Evolutionary conservation across 2,113 vertebrate species (phyloP), one percentile per base, ranked within the genome.

Genomic region (Mustela lutreola): DNA sequence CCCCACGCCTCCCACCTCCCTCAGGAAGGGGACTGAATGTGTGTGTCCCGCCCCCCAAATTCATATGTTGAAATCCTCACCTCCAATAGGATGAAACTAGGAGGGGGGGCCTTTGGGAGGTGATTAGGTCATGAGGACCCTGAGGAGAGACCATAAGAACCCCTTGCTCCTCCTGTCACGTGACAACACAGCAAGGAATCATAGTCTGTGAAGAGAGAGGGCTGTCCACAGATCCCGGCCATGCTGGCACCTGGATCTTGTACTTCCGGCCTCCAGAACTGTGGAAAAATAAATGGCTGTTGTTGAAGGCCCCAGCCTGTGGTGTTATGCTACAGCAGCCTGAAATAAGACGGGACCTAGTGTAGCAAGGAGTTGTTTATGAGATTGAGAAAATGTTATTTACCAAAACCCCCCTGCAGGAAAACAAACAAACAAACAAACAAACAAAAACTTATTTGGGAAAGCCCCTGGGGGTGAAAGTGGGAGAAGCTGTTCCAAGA

Each of bases 211-310:
- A 36, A 6, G 31, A 53, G 45, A n/a, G 62, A 71, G 6, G 11
- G 71, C 1, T 11, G 39, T 48, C 11, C 10, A 21, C 11, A 0
- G 39, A 65, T 7, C 36, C 5, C 1, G 4, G 10, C 48, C 2
- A 0, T 33, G 39, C 36, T 6, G 88, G n/a, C 1, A 0, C 36
- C 33, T 31, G 19, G 67, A 36, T 18, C 22, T 31, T 9, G 4
- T 50, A 70, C 39, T n/a, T 45, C 50, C 11, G 67, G 60, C 16
- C 80, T 85, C 71, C 62, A 67, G 60, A 58, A 31, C 71, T 28
- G 67, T 65, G 81, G 65, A 81, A n/a, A 70, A 36, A 48, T 48
- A 6, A 33, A 4, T 4, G 24, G 36, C 21, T 19, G 21, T n/a
- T 31, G 48, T 58, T 48, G 45, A 22, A 83, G 36, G 50, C 36